These are phyloP conservation scores for Pollenia griseotomentosa DNA, from an alignment of 2,888 invertebrate genomes.

Conservation along the genomic window DNA sequence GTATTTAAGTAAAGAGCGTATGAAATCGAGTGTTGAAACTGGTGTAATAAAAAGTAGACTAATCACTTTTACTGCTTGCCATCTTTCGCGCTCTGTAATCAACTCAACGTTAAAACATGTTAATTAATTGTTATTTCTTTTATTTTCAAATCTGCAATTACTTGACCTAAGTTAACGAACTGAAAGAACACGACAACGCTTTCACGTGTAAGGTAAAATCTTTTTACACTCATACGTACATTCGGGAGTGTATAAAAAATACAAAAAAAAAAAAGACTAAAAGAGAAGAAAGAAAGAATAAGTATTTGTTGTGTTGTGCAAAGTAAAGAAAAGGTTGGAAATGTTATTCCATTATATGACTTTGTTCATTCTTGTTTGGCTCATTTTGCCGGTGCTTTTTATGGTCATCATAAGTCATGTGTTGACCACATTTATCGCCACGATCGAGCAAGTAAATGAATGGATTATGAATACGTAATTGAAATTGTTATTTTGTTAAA, in stretches of 20 bases:
- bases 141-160: constrained; percentile 50
- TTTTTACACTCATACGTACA: background rate
- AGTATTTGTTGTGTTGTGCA: background rate
- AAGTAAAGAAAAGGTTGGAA: constrained; percentile 27
- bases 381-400: constrained; percentile 50
- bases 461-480: constrained; percentile 45
- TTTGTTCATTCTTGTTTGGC: constrained; percentile 32
- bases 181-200: constrained; percentile 51
- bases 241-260: background rate
- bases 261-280: background rate
- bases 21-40: constrained; percentile 21
- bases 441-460: constrained; percentile 33
- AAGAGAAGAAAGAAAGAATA: background rate
- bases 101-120: constrained; percentile 15
- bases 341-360: constrained; percentile 50
- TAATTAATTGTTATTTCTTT: constrained; percentile 50
- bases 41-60: constrained; percentile 50
- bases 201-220: constrained; percentile 50
- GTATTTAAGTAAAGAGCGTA: background rate
- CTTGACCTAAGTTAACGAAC: constrained; percentile 70
- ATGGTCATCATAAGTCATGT: constrained; percentile 66
- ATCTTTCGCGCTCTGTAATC: constrained; percentile 34
- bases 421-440: constrained; percentile 63
- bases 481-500: constrained; percentile 57
- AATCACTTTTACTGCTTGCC: constrained; percentile 14